Percentiles rank a stretch among this genome's conserved stretches.
Conservation (phyloP, 2,888 invertebrate genomes). For the Mesochorus sp. region DNA sequence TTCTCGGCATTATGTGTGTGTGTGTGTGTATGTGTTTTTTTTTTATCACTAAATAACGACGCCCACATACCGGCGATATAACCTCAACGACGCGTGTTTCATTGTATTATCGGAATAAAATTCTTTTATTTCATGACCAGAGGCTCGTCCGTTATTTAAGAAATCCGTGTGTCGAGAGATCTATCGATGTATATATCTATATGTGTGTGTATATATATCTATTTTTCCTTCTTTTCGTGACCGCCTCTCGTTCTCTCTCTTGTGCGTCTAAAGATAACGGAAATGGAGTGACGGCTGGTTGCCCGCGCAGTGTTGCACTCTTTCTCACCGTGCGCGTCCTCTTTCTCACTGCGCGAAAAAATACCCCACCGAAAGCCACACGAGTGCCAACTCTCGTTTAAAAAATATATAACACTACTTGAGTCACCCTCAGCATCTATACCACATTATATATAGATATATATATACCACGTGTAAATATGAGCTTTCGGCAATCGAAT, state of each 20-base stretch:
- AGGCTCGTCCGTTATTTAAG: constrained; percentile 39
- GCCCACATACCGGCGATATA: constrained; percentile 37
- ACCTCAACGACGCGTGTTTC: constrained; percentile 33
- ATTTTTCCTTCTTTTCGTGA: constrained; percentile 44
- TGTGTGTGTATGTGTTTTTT: constrained; percentile 13
- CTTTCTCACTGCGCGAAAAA: constrained; percentile 19
- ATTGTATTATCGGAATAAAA: constrained; percentile 33
- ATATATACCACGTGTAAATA: constrained; percentile 1
- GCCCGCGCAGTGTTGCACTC: constrained; percentile 61
- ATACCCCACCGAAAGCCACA: constrained; percentile 26
- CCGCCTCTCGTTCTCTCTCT: constrained; percentile 63
- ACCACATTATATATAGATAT: constrained; percentile 43
- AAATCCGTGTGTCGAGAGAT: neutral
- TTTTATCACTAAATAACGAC: constrained; percentile 43
- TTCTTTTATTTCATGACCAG: constrained; percentile 30
- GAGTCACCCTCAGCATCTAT: constrained; percentile 53
- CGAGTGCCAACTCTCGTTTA: too few relatives aligned
- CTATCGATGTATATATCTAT: neutral
- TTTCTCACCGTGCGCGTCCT: constrained; percentile 3
- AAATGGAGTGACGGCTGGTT: constrained; percentile 67
- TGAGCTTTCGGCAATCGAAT: constrained; percentile 24
- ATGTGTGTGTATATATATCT: constrained; percentile 31
- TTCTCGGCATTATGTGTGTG: constrained; percentile 50
- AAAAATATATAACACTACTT: too few relatives aligned
- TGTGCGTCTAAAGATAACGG: constrained; percentile 69